Evolutionary conservation across 2,797 vertebrate species (phyloP), one percentile per base, ranked within the genome.

Genomic region (Xenops minutus): DNA sequence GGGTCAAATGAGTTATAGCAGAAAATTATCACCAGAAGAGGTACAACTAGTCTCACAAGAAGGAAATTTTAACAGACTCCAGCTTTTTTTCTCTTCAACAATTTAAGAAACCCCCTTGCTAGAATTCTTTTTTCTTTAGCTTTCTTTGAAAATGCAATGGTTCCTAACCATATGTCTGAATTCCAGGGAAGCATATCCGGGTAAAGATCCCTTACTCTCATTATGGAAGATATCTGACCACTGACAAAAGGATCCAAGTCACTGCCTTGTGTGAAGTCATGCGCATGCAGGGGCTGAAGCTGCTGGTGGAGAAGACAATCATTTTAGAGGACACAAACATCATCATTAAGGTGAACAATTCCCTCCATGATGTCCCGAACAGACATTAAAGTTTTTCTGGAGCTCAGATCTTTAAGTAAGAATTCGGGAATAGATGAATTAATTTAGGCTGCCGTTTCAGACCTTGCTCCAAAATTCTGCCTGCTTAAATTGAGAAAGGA

Each of bases 261-360:
- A 97, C 96, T 18, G 98, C 97, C 49, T 36, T 98, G 14, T 98
- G 98, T 54, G 96, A 97, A 69, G 97, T 98, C 56, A 48, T 96
- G 92, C 81, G 91, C 48, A 56, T 36, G 0, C 44, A 67, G 0
- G 96, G 97, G n/a, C 64, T 66, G 21, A 98, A 94, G 85, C 30
- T 98, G 67, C 91, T 98, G 92, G 97, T 98, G 80, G 96, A 98
- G 48, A 98, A 97, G 91, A 98, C 98, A 24, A 96, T 98, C 67
- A 97, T 95, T 77, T 94, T 98, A 80, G 97, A 98, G 85, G 95
- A 95, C 63, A 97, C 97, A 41, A 95, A 96, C 49, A 89, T 98
- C 36, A 93, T 97, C 58, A 96, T 98, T 59, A 93, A 97, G 97
- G 98, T 98, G 95, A 96, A 89, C 7, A 21, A 21, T 46, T 67